Base-by-base conservation (phyloP, 2,797 vertebrate genomes). In the Carduelis carduelis region DNA sequence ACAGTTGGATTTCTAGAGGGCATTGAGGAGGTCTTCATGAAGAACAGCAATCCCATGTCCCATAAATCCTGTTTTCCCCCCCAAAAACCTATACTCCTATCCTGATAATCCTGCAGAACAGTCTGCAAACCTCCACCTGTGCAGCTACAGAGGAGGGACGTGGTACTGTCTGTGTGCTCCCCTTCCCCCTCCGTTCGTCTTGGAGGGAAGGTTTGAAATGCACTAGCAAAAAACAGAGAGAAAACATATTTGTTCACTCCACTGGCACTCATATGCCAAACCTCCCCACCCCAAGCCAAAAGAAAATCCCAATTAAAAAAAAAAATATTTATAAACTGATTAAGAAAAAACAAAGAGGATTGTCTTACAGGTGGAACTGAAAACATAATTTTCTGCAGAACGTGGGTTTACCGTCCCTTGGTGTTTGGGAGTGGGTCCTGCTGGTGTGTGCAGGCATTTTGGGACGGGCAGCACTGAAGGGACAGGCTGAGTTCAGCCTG, bases 291-390 rank as follows among this genome's bases (percentile, higher is more conserved):
- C 3, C 12, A 44, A 65, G 28, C 2, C 6, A 27, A 28, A 55
- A 35, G 2, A 27, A 49, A 27, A 32, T 2, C 1, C 0, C 9
- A 3, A 10, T 2, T 17, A 17, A 18, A 16, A 11, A 11, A 21
- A n/a, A 24, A 7, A 3, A 0, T 1, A 39, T 2, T 9, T 57
- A 30, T 4, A 20, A n/a, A 61, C 0, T 15, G 11, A 4, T 49
- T 34, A 14, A 64, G 5, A 22, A 59, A 50, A 80, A 23, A 20
- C 2, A 11, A 35, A 28, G 30, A 15, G 1, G 0, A 4, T 6
- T 5, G 7, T 43, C 23, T 71, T 24, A 30, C 11, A 61, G 24
- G 12, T 26, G 41, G 23, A 39, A 24, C 4, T 19, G 6, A 14
- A 72, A n/a, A 28, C 2, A 3, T 0, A 1, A 0, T 2, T 74